Evolutionary conservation across 2,797 vertebrate species (phyloP).

Genomic region (Spea hammondii): DNA sequence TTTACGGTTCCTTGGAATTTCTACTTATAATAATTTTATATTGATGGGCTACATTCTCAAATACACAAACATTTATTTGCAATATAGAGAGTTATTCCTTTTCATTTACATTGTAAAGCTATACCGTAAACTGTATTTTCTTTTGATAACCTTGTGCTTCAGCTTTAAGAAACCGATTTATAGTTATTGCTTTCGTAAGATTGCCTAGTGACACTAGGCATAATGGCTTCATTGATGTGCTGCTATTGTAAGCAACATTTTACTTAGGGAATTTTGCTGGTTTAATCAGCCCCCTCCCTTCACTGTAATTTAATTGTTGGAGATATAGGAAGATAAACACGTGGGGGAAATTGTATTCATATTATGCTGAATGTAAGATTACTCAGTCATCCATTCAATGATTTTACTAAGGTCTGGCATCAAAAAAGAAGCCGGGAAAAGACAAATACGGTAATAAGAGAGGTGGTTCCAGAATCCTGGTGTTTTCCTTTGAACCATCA

Average conservation of each 20-base stretch:
- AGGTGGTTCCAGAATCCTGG: constrained; percentile 31
- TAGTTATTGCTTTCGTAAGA: constrained; percentile 2
- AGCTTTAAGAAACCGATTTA: background rate
- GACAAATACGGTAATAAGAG: constrained; percentile 28
- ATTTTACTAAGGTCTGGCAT: constrained; percentile 24
- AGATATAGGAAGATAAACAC: constrained; percentile 29
- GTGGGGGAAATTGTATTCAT: constrained; percentile 13
- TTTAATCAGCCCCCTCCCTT: constrained; percentile 2
- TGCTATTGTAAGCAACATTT: background rate
- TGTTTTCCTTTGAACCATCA: constrained; percentile 26
- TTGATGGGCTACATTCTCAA: too few species aligned
- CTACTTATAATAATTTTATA: too few species aligned
- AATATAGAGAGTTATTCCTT: too few species aligned
- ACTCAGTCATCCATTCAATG: constrained; percentile 26
- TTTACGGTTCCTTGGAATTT: too few species aligned
- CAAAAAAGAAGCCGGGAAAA: constrained; percentile 4
- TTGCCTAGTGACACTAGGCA: background rate
- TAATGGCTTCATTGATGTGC: constrained; percentile 1
- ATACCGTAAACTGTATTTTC: too few species aligned
- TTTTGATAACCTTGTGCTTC: background rate
- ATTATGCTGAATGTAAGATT: constrained; percentile 16
- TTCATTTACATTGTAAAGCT: too few species aligned
- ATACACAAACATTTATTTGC: too few species aligned
- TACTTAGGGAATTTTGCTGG: constrained; percentile 2
- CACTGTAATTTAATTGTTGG: constrained; percentile 13